Conservation (phyloP, 2,888 invertebrate species). For the Brenthis hecate region DNA sequence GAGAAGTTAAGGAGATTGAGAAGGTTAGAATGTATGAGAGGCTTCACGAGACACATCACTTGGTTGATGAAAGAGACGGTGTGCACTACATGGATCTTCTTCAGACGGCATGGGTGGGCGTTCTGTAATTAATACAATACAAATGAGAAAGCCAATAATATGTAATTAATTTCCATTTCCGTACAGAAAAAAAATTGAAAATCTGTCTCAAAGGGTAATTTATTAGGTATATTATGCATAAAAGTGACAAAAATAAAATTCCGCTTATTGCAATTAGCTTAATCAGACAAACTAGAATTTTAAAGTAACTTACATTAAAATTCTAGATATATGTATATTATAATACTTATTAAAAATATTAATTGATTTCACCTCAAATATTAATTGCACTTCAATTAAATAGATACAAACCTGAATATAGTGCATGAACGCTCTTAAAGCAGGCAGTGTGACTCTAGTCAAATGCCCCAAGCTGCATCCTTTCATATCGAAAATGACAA, state of each 20-base stretch:
- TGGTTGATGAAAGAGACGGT: slow-evolving; percentile 86
- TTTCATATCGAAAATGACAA: slow-evolving; percentile 87
- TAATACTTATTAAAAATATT: too few species aligned
- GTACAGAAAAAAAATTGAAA: too few species aligned
- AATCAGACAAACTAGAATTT: too few species aligned
- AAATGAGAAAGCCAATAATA: not conserved
- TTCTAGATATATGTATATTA: too few species aligned
- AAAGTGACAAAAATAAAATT: too few species aligned
- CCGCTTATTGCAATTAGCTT: too few species aligned
- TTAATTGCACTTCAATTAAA: not conserved
- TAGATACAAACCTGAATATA: slow-evolving; percentile 83
- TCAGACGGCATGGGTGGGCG: slow-evolving; percentile 85
- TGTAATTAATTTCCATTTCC: not conserved
- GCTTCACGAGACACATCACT: slow-evolving; percentile 85
- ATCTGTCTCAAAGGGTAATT: too few species aligned
- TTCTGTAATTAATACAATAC: slow-evolving; percentile 73
- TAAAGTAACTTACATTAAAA: too few species aligned
- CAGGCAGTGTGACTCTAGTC: slow-evolving; percentile 84
- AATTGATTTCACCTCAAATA: too few species aligned
- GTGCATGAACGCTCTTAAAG: slow-evolving; percentile 84
- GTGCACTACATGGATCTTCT: slow-evolving; percentile 85
- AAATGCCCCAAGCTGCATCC: slow-evolving; percentile 85
- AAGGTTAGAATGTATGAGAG: slow-evolving; percentile 84
- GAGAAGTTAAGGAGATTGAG: slow-evolving; percentile 83
- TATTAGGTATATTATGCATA: too few species aligned